Base-by-base conservation (phyloP, 2,113 vertebrate species). In the Neofelis nebulosa region DNA sequence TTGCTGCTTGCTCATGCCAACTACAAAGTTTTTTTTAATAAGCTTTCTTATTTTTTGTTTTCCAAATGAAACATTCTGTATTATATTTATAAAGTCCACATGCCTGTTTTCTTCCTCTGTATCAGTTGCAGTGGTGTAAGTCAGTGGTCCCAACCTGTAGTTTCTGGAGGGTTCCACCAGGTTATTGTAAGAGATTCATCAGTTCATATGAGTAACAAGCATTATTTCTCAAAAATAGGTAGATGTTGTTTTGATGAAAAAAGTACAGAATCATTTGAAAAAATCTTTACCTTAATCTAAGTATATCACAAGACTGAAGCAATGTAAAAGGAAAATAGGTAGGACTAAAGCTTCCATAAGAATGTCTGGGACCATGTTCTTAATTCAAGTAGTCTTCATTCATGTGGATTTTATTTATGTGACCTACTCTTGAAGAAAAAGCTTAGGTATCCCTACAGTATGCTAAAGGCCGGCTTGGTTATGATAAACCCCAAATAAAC, bases 31-130 rank as follows among this genome's bases (percentile, higher is more conserved):
- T 71, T 83, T 68, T 76, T 25, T 5, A 38, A 57, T 85, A 27
- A 48, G 80, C 18, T 96, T 95, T 85, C 84, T 81, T 78, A 16
- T 55, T 73, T 65, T 93, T 45, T 52, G 63, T 91, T 96, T 84
- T 82, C 65, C 29, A 84, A 36, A 31, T 80, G 11, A 41, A 89
- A 63, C 78, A 82, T 88, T 91, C 31, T 79, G 0, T 91, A 52
- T 52, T 84, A 11, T 50, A 45, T 88, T 90, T 93, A 36, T 61
- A 52, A 89, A 63, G 18, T 93, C 57, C 55, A 68, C 9, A 18
- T 89, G 50, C 10, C 14, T 36, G 2, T 71, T 73, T 12, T 74
- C 78, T 71, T 89, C 25, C 5, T 27, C 71, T 4, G 0, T 61
- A 57, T 65, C 16, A 48, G 5, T 74, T 79, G 57, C 48, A 87